Evolutionary conservation across 2,113 vertebrate genomes (phyloP).

Genomic region (Paradoxurus hermaphroditus): DNA sequence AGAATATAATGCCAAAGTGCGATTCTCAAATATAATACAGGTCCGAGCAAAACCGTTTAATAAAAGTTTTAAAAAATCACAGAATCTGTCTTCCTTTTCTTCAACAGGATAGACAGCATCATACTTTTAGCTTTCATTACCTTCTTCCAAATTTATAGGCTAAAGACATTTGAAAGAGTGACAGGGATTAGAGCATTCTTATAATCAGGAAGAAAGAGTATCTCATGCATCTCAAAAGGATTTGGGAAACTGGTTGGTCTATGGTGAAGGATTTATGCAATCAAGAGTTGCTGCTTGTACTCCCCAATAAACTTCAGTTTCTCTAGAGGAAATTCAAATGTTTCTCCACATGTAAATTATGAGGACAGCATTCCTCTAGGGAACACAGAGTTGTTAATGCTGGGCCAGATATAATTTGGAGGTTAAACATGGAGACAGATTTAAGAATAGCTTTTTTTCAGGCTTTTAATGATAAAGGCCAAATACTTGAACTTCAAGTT

Average conservation of each 20-base stretch:
- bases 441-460: conserved; percentile 25
- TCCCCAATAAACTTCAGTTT: not conserved
- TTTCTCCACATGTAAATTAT: not conserved
- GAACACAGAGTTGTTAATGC: not conserved
- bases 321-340: not conserved
- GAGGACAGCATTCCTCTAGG: not conserved
- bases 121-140: not conserved
- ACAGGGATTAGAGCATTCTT: not conserved
- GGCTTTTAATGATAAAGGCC: conserved; percentile 53
- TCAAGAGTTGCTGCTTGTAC: not conserved
- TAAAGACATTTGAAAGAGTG: not conserved
- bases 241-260: not conserved
- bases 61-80: not conserved
- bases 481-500: conserved; percentile 60
- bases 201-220: not conserved
- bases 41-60: not conserved
- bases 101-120: not conserved
- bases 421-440: not conserved
- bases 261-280: not conserved
- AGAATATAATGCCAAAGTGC: not conserved
- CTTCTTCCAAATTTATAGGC: not conserved
- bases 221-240: not conserved
- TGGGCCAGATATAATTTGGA: not conserved
- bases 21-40: not conserved
- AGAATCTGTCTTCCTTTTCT: not conserved